Conservation (phyloP, 1,140 invertebrate genomes). For the Drosophila hydei region DNA sequence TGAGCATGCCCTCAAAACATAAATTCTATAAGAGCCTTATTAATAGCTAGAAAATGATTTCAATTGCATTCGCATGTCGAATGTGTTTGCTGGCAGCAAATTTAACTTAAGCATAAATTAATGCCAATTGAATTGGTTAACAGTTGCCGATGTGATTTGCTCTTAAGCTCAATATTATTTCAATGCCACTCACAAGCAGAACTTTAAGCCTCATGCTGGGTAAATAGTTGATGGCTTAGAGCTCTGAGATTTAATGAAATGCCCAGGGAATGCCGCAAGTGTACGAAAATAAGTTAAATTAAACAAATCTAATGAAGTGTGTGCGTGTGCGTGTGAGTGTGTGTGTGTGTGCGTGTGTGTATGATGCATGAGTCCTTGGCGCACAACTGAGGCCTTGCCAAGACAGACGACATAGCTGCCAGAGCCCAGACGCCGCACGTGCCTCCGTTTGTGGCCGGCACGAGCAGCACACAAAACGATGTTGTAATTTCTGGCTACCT, state of each 20-base stretch:
- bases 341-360: slow-evolving; percentile 1
- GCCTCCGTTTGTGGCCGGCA: slow-evolving; percentile 41
- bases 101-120: slow-evolving; percentile 22
- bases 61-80: not conserved
- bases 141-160: slow-evolving; percentile 6
- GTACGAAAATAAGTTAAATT: slow-evolving; percentile 63
- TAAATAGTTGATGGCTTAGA: slow-evolving; percentile 1
- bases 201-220: slow-evolving; percentile 9
- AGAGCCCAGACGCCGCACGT: slow-evolving; percentile 34
- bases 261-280: slow-evolving; percentile 28
- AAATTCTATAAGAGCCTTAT: slow-evolving; percentile 11
- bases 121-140: slow-evolving; percentile 23
- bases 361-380: slow-evolving; percentile 37
- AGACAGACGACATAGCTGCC: slow-evolving; percentile 56
- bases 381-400: slow-evolving; percentile 28
- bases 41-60: slow-evolving; percentile 5
- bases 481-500: slow-evolving; percentile 64
- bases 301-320: slow-evolving; percentile 70
- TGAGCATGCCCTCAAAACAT: not conserved
- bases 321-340: slow-evolving; percentile 9
- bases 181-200: slow-evolving; percentile 21
- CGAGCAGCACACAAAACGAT: slow-evolving; percentile 37
- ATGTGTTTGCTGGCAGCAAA: slow-evolving; percentile 3
- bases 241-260: slow-evolving; percentile 61
- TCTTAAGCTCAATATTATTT: slow-evolving; percentile 28